phyloP scores from a whole-genome alignment of 2,797 vertebrate genomes.

The Coranthus polyacanthus region DNA sequence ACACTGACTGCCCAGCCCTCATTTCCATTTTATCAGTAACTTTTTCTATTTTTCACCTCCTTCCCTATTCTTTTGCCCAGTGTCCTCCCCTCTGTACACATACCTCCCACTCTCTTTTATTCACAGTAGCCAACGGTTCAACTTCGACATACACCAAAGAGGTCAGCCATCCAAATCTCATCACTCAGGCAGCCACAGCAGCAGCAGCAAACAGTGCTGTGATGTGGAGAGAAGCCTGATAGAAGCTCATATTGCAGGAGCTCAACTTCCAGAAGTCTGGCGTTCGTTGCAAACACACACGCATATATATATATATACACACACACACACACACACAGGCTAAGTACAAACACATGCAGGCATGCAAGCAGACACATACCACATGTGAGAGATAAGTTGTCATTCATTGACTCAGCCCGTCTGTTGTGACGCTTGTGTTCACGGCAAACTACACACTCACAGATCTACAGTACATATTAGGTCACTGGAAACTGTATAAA shows the following conservation, averaged over 20 bases:
- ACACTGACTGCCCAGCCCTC: slow-evolving; percentile 14
- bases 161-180: slow-evolving; percentile 32
- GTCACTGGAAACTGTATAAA: no score
- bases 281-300: slow-evolving; percentile 9
- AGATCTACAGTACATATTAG: slow-evolving; percentile 10
- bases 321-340: slow-evolving; percentile 26
- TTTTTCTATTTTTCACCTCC: background rate
- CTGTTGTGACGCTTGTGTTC: slow-evolving; percentile 25
- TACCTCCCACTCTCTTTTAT: slow-evolving; percentile 2
- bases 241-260: slow-evolving; percentile 50
- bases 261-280: slow-evolving; percentile 52
- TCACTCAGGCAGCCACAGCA: slow-evolving; percentile 24
- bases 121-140: slow-evolving; percentile 19
- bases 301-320: no score
- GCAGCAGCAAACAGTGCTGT: slow-evolving; percentile 41
- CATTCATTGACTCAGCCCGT: slow-evolving; percentile 42
- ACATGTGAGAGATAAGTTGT: slow-evolving; percentile 53
- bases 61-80: background rate
- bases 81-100: background rate
- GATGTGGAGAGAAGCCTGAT: slow-evolving; percentile 45
- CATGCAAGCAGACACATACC: slow-evolving; percentile 41
- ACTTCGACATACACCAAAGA: slow-evolving; percentile 41
- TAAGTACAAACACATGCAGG: slow-evolving; percentile 73
- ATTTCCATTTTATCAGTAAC: background rate
- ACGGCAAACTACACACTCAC: slow-evolving; percentile 10